Evolutionary conservation across 2,888 invertebrate species (phyloP), one percentile per base, ranked within the genome.

Genomic region (Tipula helvola): DNA sequence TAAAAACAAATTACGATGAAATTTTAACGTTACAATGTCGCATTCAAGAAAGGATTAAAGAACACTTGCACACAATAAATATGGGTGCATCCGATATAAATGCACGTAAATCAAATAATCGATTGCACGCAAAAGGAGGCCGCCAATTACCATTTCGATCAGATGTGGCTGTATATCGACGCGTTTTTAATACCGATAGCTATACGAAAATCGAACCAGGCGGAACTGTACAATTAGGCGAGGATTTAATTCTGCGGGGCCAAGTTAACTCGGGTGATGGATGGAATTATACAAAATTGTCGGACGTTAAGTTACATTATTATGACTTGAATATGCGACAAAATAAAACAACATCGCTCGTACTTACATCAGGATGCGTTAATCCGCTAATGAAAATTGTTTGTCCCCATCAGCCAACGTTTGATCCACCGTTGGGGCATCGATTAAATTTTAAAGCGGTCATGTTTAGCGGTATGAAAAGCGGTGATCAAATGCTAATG

Each of bases 391-490:
- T 93, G 91, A 90, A 90, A 57, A 90, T 90, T 57, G 89, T 93
- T 5, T 93, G 93, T 87, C 91, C 92, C 0, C 90, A 91, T 87
- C 89, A 91, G 28, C 93, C 93, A 5, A 89, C 90, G 36, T 90
- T 91, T 86, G 91, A 92, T 71, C 89, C 90, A 13, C 92, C 93
- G 0, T 88, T 93, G 47, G 91, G 91, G 0, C 91, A 92, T 87
- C 90, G 92, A 2, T 88, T 93, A 39, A 90, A 90, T 83, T 93
- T 93, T 88, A 91, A 93, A 86, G 93, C 93, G 0, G 93, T 94
- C 83, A 92, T 93, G 91, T 94, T 94, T 88, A 93, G 94, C 87
- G 93, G 93, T 13, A 93, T 93, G 92, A 91, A 90, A 28, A 93
- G 92, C 88, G 93, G 93, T 1, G 94, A 94, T 87, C 93, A 93